These are phyloP conservation scores for Charaxes varanes DNA, from an alignment of 1,140 invertebrate species.

Conservation along the genomic window DNA sequence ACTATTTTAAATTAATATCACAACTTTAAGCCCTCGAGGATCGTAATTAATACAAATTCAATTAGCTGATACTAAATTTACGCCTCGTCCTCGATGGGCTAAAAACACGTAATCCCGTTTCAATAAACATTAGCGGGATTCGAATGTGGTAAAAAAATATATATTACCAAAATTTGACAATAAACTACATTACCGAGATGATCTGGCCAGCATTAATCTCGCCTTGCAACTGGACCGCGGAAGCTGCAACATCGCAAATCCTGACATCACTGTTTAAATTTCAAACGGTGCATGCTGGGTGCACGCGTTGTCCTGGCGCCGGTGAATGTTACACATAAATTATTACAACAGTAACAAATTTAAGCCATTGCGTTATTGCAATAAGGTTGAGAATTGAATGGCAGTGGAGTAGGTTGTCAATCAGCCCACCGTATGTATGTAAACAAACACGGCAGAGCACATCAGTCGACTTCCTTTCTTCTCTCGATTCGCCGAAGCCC, in stretches of 20 bases:
- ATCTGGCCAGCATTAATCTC: neutral
- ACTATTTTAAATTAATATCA: too few relatives aligned
- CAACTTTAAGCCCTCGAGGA: too few relatives aligned
- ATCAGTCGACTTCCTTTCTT: slow-evolving; percentile 45
- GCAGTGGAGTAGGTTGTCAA: slow-evolving; percentile 11
- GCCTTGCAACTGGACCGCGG: neutral
- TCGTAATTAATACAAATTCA: too few relatives aligned
- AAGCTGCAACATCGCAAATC: slow-evolving; percentile 2
- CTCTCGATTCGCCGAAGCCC: slow-evolving; percentile 39
- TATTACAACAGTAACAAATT: slow-evolving; percentile 8
- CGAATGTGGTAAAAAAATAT: too few relatives aligned
- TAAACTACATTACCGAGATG: too few relatives aligned
- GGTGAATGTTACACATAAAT: slow-evolving; percentile 6
- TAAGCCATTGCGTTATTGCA: neutral
- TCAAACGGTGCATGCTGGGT: slow-evolving; percentile 1
- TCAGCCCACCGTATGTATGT: slow-evolving; percentile 23
- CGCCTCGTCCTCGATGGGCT: too few relatives aligned
- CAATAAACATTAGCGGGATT: too few relatives aligned
- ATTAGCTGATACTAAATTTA: too few relatives aligned
- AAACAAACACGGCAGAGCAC: slow-evolving; percentile 39
- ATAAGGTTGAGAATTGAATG: neutral
- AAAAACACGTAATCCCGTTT: too few relatives aligned
- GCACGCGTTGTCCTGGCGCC: slow-evolving; percentile 3
- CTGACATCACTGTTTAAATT: neutral
- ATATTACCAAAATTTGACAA: too few relatives aligned